These are phyloP conservation scores for Lycocorax pyrrhopterus DNA, from an alignment of 2,113 vertebrate genomes.

Conservation along the genomic window DNA sequence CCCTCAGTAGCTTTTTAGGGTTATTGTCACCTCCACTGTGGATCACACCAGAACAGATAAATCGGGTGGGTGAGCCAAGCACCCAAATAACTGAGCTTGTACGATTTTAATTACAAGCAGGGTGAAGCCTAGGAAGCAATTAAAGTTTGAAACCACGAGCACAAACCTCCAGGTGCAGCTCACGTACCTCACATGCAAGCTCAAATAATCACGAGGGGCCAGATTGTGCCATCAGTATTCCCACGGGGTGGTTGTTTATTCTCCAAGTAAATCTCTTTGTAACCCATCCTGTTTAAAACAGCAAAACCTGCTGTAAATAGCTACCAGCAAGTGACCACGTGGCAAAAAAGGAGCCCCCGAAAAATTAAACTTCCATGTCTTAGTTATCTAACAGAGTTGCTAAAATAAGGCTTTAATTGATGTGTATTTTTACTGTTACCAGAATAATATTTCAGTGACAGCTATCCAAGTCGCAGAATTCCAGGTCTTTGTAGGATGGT, in stretches of 20 bases:
- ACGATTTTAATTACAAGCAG: neutral
- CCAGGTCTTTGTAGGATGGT: slow-evolving; percentile 10
- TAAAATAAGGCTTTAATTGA: slow-evolving; percentile 7
- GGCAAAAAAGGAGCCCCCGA: neutral
- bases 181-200: neutral
- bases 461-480: slow-evolving; percentile 13
- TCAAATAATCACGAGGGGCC: neutral
- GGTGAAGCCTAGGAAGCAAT: neutral
- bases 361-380: neutral
- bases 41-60: neutral
- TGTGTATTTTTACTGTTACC: neutral
- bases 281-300: neutral
- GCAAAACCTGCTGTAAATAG: neutral
- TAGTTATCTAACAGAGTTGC: neutral
- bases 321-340: neutral
- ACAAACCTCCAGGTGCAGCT: neutral
- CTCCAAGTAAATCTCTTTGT: neutral
- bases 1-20: neutral
- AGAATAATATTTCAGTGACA: neutral
- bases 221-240: neutral
- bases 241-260: neutral
- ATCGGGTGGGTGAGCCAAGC: neutral
- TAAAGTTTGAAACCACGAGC: neutral
- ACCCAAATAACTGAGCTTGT: neutral
- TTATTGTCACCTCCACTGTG: neutral